Base-by-base conservation (phyloP, 2,113 vertebrate species). In the Fulica atra region DNA sequence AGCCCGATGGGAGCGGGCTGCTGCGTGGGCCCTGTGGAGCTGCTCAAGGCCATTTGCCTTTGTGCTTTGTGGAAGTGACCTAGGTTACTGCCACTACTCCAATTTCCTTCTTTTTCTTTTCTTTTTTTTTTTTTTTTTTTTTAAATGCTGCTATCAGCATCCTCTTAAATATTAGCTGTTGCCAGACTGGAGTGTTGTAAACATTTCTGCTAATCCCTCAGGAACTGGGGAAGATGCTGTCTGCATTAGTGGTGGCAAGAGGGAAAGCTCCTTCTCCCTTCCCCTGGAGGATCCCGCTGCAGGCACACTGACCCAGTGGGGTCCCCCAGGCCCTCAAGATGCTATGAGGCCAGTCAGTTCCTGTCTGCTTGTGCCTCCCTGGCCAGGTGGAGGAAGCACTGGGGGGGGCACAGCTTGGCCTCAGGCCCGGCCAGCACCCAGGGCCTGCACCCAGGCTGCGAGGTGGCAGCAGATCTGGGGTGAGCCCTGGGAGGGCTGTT, bases 391-490 rank as follows among this genome's bases (percentile, higher is more conserved):
- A 61, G 50, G 54, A 15, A 76, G 19, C 1, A 23, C 11, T 20
- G 0, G 8, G 1, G 2, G 9, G 54, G 7, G 8, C 53, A 78
- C 65, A 36, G 65, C 59, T 82, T 0, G 1, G 54, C 6, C 68
- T 19, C 7, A 2, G 25, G 18, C 14, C 16, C 4, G 0, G 6
- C 4, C 4, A 3, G 31, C 63, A 10, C 10, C n/a, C 3, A 0
- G 2, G 13, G 65, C 19, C 35, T 14, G 29, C 11, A 23, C 18
- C 54, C 18, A n/a, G 42, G 31, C 29, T 79, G 59, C 1, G 3
- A 36, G 57, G 29, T 0, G 0, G 36, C 0, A 1, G 54, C 16
- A 2, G 4, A 36, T 42, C 25, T 5, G 23, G 10, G 38, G 24
- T 15, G 3, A 68, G 42, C 23, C 29, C 36, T 11, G 56, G 0